Evolutionary conservation across 64 coral and sea anemone species (phyloP).

Genomic region (Trachythela sp.): DNA sequence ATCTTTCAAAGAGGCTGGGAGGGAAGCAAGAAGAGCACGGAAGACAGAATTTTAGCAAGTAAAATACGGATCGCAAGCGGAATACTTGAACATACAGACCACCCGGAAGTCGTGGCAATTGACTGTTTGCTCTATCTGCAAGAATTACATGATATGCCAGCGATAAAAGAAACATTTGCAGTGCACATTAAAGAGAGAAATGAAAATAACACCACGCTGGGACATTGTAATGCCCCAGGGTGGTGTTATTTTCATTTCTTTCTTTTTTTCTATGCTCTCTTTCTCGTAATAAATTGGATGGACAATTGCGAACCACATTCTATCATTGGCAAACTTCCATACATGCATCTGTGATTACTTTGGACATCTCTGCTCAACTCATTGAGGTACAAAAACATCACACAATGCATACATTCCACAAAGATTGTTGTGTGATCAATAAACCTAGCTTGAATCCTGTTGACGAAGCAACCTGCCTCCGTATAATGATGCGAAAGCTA

Average conservation of each 20-base stretch:
- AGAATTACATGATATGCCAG: background rate
- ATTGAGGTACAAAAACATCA: too few species aligned
- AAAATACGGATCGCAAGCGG: background rate
- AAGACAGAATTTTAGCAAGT: background rate
- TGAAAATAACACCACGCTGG: too few species aligned
- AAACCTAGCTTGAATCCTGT: too few species aligned
- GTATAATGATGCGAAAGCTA: background rate
- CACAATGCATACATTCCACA: too few species aligned
- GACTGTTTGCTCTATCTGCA: background rate
- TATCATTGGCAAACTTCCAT: background rate
- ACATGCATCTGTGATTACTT: background rate
- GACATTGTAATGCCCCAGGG: too few species aligned
- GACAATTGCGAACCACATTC: too few species aligned
- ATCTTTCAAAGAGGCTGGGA: background rate
- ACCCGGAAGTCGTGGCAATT: background rate
- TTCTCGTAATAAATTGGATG: too few species aligned
- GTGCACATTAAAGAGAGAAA: background rate
- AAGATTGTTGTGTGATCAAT: too few species aligned
- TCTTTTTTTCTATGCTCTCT: too few species aligned
- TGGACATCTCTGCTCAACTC: too few species aligned
- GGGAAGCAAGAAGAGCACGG: background rate
- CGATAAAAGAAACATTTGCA: background rate
- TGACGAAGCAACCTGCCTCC: too few species aligned
- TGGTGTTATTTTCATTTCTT: too few species aligned
- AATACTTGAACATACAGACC: background rate